Evolutionary conservation across 2,888 invertebrate species (phyloP).

Genomic region (Andrena dorsata): DNA sequence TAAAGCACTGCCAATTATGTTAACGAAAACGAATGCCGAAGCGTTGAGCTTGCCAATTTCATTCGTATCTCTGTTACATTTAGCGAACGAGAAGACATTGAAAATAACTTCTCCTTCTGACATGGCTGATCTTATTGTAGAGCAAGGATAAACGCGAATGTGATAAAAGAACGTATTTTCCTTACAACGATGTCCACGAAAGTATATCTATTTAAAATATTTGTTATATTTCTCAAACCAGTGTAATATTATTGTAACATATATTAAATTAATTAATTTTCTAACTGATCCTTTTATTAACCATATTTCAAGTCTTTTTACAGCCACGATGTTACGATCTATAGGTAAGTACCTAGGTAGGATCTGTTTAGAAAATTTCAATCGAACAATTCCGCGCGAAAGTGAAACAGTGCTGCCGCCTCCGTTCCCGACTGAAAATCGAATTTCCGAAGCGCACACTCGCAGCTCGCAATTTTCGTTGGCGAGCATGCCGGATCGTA

Average conservation of each 20-base stretch:
- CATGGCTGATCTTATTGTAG: constrained; percentile 73
- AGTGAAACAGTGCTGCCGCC: not conserved
- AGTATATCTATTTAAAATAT: not conserved
- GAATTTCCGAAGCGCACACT: not conserved
- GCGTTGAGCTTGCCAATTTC: constrained; percentile 92
- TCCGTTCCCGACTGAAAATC: not conserved
- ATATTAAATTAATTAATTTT: constrained; percentile 24
- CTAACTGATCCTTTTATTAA: not conserved
- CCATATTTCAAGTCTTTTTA: not conserved
- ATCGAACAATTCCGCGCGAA: not conserved
- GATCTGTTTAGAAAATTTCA: too few species aligned
- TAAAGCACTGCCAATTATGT: constrained; percentile 86
- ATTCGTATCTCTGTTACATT: constrained; percentile 92
- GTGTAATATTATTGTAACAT: constrained; percentile 6
- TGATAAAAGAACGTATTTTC: not conserved
- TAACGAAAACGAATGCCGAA: constrained; percentile 88
- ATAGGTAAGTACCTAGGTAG: too few species aligned
- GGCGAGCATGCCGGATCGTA: constrained; percentile 58
- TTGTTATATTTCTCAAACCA: not conserved
- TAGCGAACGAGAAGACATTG: constrained; percentile 93
- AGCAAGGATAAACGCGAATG: constrained; percentile 28
- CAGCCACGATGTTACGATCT: too few species aligned
- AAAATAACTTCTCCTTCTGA: constrained; percentile 61
- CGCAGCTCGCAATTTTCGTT: constrained; percentile 24
- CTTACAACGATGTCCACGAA: not conserved